Evolutionary conservation across 2,888 invertebrate species (phyloP).

Genomic region (Lycocerus yunnanus): DNA sequence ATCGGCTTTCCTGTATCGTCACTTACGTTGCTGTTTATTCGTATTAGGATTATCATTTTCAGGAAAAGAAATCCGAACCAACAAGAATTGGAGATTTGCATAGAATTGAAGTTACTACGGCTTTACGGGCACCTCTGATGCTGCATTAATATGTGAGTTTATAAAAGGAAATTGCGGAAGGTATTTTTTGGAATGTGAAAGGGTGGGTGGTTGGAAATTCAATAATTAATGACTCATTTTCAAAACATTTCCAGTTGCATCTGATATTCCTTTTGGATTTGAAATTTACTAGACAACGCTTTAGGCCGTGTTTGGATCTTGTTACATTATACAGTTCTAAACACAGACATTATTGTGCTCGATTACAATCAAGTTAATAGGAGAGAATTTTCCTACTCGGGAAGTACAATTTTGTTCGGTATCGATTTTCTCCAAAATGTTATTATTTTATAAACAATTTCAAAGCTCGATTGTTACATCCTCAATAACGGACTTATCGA

Average conservation of each 20-base stretch:
- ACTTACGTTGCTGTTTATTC: not conserved
- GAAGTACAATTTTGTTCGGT: conserved; percentile 4
- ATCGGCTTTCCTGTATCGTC: not conserved
- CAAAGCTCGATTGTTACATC: not conserved
- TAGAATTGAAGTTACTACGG: conserved; percentile 28
- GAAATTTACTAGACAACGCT: conserved; percentile 21
- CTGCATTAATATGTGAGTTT: conserved; percentile 1
- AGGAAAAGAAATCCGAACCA: not conserved
- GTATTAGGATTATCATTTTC: not conserved
- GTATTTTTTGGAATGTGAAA: not conserved
- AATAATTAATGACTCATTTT: conserved; percentile 4
- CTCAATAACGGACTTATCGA: not conserved
- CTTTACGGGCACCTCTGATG: conserved; percentile 6
- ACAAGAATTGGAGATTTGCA: conserved; percentile 25
- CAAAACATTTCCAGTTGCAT: conserved; percentile 19
- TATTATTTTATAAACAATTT: not conserved
- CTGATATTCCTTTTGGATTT: conserved; percentile 18
- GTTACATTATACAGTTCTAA: conserved; percentile 26
- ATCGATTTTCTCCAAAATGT: not conserved
- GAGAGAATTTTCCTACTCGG: conserved; percentile 13
- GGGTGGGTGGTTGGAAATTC: not conserved
- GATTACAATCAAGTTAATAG: conserved; percentile 16
- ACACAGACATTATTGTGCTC: conserved; percentile 20
- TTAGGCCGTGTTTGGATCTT: conserved; percentile 22
- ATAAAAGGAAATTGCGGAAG: not conserved